Evolutionary conservation across 2,888 invertebrate species (phyloP).

Genomic region (Epicampocera succincta): DNA sequence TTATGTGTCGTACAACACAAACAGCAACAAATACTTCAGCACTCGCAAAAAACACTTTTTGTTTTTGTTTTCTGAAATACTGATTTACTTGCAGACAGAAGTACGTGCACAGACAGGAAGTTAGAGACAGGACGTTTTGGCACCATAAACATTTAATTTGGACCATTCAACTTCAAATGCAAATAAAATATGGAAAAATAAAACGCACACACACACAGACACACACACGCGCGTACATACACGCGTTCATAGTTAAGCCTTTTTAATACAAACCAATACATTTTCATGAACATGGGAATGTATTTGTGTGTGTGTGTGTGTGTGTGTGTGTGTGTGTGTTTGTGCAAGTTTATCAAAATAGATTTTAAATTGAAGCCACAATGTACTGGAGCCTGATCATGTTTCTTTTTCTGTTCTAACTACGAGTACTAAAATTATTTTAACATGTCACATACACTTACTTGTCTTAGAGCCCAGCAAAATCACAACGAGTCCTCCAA

Average conservation of each 20-base stretch:
- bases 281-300: too few relatives aligned
- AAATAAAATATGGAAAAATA: conserved; percentile 42
- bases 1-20: conserved; percentile 39
- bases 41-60: neutral
- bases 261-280: conserved; percentile 15
- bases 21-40: neutral
- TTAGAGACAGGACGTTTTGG: conserved; percentile 66
- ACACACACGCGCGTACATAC: neutral
- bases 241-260: neutral
- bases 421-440: too few relatives aligned
- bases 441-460: conserved; percentile 28
- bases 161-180: conserved; percentile 59
- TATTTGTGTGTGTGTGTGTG: conserved; percentile 20
- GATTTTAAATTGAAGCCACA: conserved; percentile 35
- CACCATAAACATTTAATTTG: conserved; percentile 69
- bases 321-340: conserved; percentile 20
- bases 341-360: conserved; percentile 49
- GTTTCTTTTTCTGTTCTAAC: neutral
- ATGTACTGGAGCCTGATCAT: neutral
- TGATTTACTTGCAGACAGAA: neutral
- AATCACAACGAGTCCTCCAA: conserved; percentile 2
- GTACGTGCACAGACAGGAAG: conserved; percentile 37
- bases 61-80: neutral
- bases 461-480: conserved; percentile 47
- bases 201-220: neutral